A percentile compares a stretch with the other conserved stretches of the same genome.
These are phyloP conservation scores for Apodemus sylvaticus DNA, from an alignment of 2,113 vertebrate genomes.

Conservation along the genomic window DNA sequence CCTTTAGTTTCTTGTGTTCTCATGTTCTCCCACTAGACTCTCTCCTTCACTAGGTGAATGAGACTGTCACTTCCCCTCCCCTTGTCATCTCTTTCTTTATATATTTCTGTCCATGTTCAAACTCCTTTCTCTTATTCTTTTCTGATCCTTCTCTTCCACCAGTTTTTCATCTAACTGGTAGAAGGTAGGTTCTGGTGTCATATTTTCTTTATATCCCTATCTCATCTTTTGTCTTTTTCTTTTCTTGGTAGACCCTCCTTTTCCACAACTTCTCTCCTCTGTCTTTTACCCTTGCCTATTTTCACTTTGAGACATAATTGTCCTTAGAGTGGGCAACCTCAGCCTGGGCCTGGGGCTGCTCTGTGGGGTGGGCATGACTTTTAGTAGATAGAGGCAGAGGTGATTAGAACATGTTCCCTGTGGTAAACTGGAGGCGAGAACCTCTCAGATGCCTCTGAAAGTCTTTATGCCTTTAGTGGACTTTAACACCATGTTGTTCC, in stretches of 20 bases:
- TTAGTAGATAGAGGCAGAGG: constrained; percentile 10
- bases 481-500: constrained; percentile 78
- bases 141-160: background rate
- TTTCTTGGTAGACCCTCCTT: background rate
- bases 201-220: constrained; percentile 1
- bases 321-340: background rate
- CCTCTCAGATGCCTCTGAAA: constrained; percentile 35
- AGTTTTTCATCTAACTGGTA: background rate
- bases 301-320: constrained; percentile 22
- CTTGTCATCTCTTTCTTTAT: background rate
- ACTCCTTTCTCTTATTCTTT: background rate
- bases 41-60: constrained; percentile 15
- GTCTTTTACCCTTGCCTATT: background rate
- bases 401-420: background rate
- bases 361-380: background rate
- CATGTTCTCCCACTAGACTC: background rate
- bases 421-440: background rate
- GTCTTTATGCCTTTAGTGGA: background rate
- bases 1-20: background rate
- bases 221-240: background rate
- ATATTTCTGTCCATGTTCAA: background rate
- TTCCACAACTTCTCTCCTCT: background rate
- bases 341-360: background rate
- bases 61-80: constrained; percentile 5
- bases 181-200: background rate